These are phyloP conservation scores for Proctacanthus coquilletti DNA, from an alignment of 1,140 invertebrate genomes.

Conservation along the genomic window DNA sequence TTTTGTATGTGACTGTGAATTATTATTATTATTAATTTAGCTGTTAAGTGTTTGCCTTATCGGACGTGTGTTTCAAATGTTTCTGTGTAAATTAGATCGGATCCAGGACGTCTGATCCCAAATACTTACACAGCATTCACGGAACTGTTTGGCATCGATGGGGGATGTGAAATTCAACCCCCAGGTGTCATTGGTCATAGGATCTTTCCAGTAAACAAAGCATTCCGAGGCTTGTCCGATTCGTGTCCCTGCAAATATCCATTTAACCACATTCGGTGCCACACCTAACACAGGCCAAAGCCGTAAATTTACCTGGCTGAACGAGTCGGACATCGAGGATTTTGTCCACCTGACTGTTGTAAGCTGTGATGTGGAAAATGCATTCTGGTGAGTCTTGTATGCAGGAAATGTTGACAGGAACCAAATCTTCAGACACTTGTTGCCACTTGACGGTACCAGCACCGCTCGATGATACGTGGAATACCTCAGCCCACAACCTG, in stretches of 20 bases:
- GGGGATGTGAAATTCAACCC: constrained; percentile 94
- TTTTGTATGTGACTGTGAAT: no score
- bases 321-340: constrained; percentile 91
- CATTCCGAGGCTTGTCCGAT: constrained; percentile 96
- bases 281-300: not conserved
- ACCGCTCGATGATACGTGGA: constrained; percentile 82
- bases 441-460: constrained; percentile 88
- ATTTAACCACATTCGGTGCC: no score
- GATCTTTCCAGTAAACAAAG: constrained; percentile 97
- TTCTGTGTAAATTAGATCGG: no score
- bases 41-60: no score
- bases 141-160: constrained; percentile 91
- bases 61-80: no score
- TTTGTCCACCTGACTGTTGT: constrained; percentile 96
- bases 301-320: constrained; percentile 71
- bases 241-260: constrained; percentile 75
- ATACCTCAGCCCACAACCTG: constrained; percentile 95
- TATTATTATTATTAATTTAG: no score
- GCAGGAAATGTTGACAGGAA: constrained; percentile 94
- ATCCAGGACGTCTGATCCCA: no score
- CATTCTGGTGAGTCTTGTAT: constrained; percentile 91
- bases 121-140: constrained; percentile 91
- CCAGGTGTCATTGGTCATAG: constrained; percentile 95
- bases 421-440: constrained; percentile 92
- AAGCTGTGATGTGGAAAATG: constrained; percentile 94